Base-by-base conservation (phyloP, 2,797 vertebrate genomes). In the Falco biarmicus region DNA sequence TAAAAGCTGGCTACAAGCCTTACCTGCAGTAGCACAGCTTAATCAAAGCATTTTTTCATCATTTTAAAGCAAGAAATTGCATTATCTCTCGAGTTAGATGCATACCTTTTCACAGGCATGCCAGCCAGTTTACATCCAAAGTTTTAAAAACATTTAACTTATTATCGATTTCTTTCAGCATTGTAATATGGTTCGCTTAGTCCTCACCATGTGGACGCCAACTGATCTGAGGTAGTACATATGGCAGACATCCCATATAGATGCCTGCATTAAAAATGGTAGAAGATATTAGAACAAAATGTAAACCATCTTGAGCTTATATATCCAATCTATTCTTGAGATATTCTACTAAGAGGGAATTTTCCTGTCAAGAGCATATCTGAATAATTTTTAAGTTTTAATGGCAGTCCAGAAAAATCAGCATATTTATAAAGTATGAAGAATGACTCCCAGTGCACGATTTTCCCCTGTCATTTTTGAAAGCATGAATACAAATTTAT, bases 251-350 rank as follows among this genome's bases (percentile, higher is more conserved):
- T 94, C 56, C 92, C 75, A 87, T 63, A 57, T 70, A 48, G 70
- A 94, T 18, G 37, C 66, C 81, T 92, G 66, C 63, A 53, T 90
- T 90, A 92, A 93, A 95, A 96, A 85, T 48, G 78, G 92, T 78
- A 89, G 80, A 93, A 87, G 70, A 89, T 95, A 96, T 74, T 83
- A 87, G 78, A 37, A 87, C 45, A 89, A 94, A 96, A 97, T 87
- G 45, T 48, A 96, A 97, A 96, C 93, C 96, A 96, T 71, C 86
- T 97, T 93, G 93, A 94, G 74, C 85, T 88, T 79, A 80, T 70
- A 45, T 11, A 60, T 70, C 63, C 2, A 5, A 89, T 70, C 90
- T 95, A 63, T 93, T 90, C 39, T 74, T 87, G 31, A 94, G 78
- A 70, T 64, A 57, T 19, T 89, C 43, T 73, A 2, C 34, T 79